A percentile compares a stretch with the other conserved stretches of the same genome.
Evolutionary conservation across 2,797 vertebrate genomes (phyloP).

Genomic region (Rhinatrema bivittatum): DNA sequence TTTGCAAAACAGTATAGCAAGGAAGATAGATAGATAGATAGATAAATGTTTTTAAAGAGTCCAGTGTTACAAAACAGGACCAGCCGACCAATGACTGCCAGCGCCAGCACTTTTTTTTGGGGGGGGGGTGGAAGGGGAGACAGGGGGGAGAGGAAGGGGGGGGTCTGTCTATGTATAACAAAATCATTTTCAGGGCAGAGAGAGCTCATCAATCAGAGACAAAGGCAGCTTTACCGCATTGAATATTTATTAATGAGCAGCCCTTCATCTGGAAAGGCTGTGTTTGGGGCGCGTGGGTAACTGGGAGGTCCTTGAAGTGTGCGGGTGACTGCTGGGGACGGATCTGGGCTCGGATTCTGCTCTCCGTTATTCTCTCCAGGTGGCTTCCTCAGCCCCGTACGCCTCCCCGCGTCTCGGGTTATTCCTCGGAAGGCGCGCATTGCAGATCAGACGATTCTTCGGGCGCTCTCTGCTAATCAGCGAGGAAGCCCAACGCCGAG

Average conservation of each 20-base stretch:
- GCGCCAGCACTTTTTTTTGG: not conserved
- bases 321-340: not conserved
- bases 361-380: not conserved
- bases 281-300: constrained; percentile 16
- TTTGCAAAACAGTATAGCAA: not conserved
- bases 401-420: too few species aligned
- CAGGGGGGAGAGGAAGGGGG: too few species aligned
- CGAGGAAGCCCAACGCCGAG: not conserved
- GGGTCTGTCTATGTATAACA: constrained; percentile 24
- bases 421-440: not conserved
- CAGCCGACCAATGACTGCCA: not conserved
- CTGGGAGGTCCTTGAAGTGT: not conserved
- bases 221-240: constrained; percentile 37
- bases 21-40: constrained; percentile 4
- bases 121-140: too few species aligned
- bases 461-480: not conserved
- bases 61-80: not conserved
- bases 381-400: not conserved
- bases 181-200: constrained; percentile 35
- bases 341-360: not conserved
- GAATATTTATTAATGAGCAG: constrained; percentile 43
- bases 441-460: not conserved
- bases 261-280: constrained; percentile 31
- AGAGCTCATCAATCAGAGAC: constrained; percentile 31
- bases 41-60: not conserved